These are phyloP conservation scores for Petrocephalus zakoni DNA, from an alignment of 2,113 vertebrate genomes.

Conservation along the genomic window DNA sequence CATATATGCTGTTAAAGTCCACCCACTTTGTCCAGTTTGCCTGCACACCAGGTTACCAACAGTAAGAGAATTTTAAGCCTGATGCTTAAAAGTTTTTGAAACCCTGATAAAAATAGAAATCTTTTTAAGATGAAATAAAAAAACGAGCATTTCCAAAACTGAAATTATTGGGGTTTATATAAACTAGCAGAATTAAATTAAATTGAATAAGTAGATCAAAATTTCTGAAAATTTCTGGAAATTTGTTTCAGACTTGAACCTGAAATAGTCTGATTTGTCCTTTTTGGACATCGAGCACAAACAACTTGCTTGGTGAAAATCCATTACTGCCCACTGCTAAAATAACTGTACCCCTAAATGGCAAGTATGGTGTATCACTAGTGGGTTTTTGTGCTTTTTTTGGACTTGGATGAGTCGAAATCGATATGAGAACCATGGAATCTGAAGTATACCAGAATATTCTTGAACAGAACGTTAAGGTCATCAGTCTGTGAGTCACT, in stretches of 20 bases:
- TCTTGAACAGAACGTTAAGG: not conserved
- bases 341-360: not conserved
- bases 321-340: not conserved
- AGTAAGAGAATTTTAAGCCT: not conserved
- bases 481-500: not conserved
- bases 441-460: not conserved
- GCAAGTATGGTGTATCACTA: not conserved
- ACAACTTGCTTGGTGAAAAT: not conserved
- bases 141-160: not conserved
- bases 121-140: not conserved
- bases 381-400: not conserved
- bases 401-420: not conserved
- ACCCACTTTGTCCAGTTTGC: not conserved
- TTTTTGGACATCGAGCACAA: not conserved
- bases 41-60: not conserved
- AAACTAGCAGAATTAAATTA: too few species aligned
- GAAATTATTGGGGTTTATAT: not conserved
- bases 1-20: not conserved
- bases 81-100: not conserved
- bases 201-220: not conserved
- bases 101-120: not conserved
- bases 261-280: not conserved
- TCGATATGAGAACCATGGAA: not conserved
- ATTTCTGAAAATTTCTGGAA: too few species aligned
- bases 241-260: not conserved